phyloP scores from a whole-genome alignment of 2,888 invertebrate species.

The Chalcosyrphus nemorum region DNA sequence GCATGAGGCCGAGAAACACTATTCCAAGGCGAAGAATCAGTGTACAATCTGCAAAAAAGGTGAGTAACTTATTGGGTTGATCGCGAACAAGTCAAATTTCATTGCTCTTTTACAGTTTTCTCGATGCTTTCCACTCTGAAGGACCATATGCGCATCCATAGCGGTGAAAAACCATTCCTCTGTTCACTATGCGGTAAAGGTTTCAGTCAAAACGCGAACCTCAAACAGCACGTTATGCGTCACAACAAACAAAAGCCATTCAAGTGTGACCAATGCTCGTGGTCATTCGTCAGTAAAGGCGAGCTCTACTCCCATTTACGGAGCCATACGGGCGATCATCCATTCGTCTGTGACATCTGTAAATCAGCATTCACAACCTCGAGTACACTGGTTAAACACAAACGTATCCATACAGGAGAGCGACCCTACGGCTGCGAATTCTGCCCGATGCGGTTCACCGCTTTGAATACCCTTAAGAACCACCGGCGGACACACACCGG shows the following conservation, averaged over 20 bases:
- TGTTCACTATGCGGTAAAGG: constrained; percentile 84
- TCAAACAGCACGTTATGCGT: constrained; percentile 84
- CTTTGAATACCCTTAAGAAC: constrained; percentile 84
- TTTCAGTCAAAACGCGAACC: constrained; percentile 85
- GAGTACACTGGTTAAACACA: constrained; percentile 84
- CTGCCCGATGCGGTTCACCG: constrained; percentile 84
- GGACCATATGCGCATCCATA: constrained; percentile 84
- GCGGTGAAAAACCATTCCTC: constrained; percentile 85
- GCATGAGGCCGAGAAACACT: constrained; percentile 82
- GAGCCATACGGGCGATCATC: constrained; percentile 85
- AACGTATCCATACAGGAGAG: constrained; percentile 85
- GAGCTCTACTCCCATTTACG: constrained; percentile 84
- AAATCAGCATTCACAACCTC: constrained; percentile 84
- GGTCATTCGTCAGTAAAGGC: constrained; percentile 82
- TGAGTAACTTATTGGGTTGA: constrained; percentile 40
- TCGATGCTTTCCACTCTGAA: constrained; percentile 84
- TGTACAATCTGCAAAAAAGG: constrained; percentile 82
- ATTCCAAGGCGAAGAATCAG: constrained; percentile 82
- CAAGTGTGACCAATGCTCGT: constrained; percentile 82
- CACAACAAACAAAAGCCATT: constrained; percentile 83
- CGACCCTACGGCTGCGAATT: constrained; percentile 84
- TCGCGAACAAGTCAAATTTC: not conserved
- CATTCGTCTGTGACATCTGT: constrained; percentile 84
- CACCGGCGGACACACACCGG: constrained; percentile 85
- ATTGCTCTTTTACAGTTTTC: constrained; percentile 77